A percentile compares a stretch with the other conserved stretches of the same genome.
phyloP scores from a whole-genome alignment of 2,888 invertebrate species.

The Galerucella calmariensis region DNA sequence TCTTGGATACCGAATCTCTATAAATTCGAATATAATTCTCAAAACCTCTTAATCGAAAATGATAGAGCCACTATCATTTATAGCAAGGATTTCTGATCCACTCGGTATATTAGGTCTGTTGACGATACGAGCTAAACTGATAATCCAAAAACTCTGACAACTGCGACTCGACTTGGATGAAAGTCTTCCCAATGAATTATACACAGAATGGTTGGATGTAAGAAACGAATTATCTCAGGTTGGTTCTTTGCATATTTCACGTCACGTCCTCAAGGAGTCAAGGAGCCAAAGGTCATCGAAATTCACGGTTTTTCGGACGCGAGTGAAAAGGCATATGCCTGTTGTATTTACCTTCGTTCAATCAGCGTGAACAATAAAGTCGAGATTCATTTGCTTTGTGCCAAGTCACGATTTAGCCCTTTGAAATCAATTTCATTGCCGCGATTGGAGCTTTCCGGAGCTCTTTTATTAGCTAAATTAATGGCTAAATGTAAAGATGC shows the following conservation, averaged over 20 bases:
- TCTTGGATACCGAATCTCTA: slow-evolving; percentile 27
- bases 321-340: background rate
- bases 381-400: background rate
- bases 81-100: background rate
- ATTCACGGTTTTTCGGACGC: slow-evolving; percentile 16
- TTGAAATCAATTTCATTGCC: background rate
- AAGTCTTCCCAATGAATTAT: too few species aligned
- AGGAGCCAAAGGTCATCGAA: background rate
- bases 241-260: slow-evolving; percentile 3
- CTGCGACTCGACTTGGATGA: background rate
- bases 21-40: slow-evolving; percentile 25
- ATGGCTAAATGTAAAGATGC: background rate
- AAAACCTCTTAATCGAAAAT: background rate
- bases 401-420: slow-evolving; percentile 8
- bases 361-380: background rate
- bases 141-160: slow-evolving; percentile 1
- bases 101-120: slow-evolving; percentile 1
- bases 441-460: slow-evolving; percentile 7
- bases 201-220: too few species aligned
- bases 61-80: background rate
- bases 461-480: slow-evolving; percentile 7
- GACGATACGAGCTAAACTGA: slow-evolving; percentile 1
- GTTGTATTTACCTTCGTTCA: slow-evolving; percentile 11
- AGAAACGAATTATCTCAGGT: background rate
- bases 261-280: background rate